These are phyloP conservation scores for Amorpha juglandis DNA, from an alignment of 2,888 invertebrate species.

Conservation along the genomic window DNA sequence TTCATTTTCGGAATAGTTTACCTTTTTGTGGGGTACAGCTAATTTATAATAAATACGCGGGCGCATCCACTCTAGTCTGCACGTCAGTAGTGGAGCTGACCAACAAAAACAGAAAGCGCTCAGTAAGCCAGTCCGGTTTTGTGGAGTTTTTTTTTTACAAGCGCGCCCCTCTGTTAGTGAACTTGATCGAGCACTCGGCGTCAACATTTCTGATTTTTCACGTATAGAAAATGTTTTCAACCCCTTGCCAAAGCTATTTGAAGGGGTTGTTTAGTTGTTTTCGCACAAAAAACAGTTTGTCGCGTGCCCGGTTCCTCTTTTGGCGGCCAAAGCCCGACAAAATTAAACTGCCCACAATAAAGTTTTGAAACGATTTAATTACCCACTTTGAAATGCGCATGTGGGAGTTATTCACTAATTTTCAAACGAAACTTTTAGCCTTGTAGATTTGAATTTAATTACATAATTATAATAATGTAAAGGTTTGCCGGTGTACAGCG, in stretches of 20 bases:
- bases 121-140: constrained; percentile 30
- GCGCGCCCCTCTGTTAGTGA: constrained; percentile 51
- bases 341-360: constrained; percentile 10
- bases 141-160: constrained; percentile 23
- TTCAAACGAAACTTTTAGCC: constrained; percentile 5
- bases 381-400: constrained; percentile 1
- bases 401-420: background rate
- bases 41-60: background rate
- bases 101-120: constrained; percentile 58
- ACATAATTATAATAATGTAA: background rate
- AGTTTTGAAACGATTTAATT: constrained; percentile 21
- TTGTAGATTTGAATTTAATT: background rate
- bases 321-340: constrained; percentile 4
- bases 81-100: constrained; percentile 50
- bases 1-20: no score
- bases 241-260: constrained; percentile 37
- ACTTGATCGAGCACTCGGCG: constrained; percentile 60
- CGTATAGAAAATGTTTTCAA: constrained; percentile 34
- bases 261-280: constrained; percentile 35
- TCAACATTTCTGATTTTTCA: constrained; percentile 31
- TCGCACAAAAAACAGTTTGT: constrained; percentile 40
- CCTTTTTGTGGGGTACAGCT: no score
- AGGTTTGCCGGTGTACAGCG: constrained; percentile 24
- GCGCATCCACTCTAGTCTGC: constrained; percentile 39
- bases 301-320: constrained; percentile 42